Percentiles rank a stretch among this genome's conserved stretches.
These are phyloP conservation scores for Pyrgus malvae DNA, from an alignment of 2,888 invertebrate species.

Conservation along the genomic window DNA sequence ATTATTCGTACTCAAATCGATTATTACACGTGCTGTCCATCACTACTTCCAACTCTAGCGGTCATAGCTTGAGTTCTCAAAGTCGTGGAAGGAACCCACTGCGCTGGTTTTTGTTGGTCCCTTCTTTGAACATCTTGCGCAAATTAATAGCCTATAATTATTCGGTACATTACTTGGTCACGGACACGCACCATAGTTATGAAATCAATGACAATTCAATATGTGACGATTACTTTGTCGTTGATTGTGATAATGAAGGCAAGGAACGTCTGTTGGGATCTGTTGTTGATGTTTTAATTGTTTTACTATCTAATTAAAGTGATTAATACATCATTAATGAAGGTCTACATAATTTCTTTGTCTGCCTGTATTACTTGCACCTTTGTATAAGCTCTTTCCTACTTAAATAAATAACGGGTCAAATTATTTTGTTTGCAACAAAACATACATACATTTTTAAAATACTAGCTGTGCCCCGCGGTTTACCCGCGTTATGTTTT, in stretches of 20 bases:
- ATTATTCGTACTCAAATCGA: too few relatives aligned
- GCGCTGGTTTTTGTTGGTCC: slow-evolving; percentile 13
- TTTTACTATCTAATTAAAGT: slow-evolving; percentile 1
- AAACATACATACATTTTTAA: too few relatives aligned
- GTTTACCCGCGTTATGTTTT: too few relatives aligned
- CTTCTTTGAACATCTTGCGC: slow-evolving; percentile 25
- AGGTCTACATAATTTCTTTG: not conserved
- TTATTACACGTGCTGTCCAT: not conserved
- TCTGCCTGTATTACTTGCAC: too few relatives aligned
- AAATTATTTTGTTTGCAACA: too few relatives aligned
- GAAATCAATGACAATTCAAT: slow-evolving; percentile 26
- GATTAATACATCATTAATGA: not conserved
- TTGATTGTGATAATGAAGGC: slow-evolving; percentile 11
- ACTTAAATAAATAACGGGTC: too few relatives aligned
- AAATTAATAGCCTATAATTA: slow-evolving; percentile 26
- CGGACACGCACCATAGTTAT: slow-evolving; percentile 18
- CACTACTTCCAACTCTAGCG: slow-evolving; percentile 8
- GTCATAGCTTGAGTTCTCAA: slow-evolving; percentile 14
- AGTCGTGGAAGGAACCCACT: slow-evolving; percentile 9
- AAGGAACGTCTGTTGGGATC: slow-evolving; percentile 1
- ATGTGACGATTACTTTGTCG: slow-evolving; percentile 13
- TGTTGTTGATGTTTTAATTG: slow-evolving; percentile 7
- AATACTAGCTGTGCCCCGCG: too few relatives aligned
- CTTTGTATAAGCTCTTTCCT: too few relatives aligned
- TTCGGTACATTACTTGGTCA: slow-evolving; percentile 18